These are phyloP conservation scores for Festucalex cinctus DNA, from an alignment of 2,113 vertebrate species.

Conservation along the genomic window DNA sequence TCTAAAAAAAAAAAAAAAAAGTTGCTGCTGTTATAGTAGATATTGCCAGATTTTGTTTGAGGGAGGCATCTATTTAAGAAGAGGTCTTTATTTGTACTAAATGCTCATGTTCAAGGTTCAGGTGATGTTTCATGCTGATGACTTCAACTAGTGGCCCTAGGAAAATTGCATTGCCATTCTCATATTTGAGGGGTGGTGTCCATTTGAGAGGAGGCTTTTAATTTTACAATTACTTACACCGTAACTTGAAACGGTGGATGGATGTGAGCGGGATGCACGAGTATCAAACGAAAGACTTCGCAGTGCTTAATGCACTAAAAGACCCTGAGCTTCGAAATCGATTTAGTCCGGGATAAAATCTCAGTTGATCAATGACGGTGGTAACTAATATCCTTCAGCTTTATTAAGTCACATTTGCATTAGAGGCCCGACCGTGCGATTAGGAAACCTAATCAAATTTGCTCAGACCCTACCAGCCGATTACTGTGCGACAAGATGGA, in stretches of 20 bases:
- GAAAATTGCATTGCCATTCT: not conserved
- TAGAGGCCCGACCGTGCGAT: constrained; percentile 42
- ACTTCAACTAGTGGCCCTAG: not conserved
- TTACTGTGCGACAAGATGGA: constrained; percentile 32
- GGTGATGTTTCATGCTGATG: not conserved
- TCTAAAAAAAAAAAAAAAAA: too few relatives aligned
- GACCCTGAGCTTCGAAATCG: constrained; percentile 20
- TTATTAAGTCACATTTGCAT: constrained; percentile 54
- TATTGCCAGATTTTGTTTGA: too few relatives aligned
- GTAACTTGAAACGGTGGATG: not conserved
- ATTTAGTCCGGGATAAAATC: constrained; percentile 43
- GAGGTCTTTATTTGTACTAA: too few relatives aligned
- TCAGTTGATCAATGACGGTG: constrained; percentile 33
- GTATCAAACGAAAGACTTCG: constrained; percentile 18
- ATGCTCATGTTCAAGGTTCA: too few relatives aligned
- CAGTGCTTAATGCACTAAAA: constrained; percentile 17
- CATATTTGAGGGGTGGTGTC: too few relatives aligned
- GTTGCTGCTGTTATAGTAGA: too few relatives aligned
- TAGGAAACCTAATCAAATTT: constrained; percentile 55
- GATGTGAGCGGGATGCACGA: constrained; percentile 1
- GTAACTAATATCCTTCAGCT: constrained; percentile 37
- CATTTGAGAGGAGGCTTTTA: too few relatives aligned
- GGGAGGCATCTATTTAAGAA: too few relatives aligned
- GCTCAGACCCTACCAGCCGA: constrained; percentile 28
- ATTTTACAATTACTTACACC: not conserved